A percentile compares a stretch with the other conserved stretches of the same genome.
Conservation (phyloP, 2,888 invertebrate species). For the Lamellibrachia satsuma region DNA sequence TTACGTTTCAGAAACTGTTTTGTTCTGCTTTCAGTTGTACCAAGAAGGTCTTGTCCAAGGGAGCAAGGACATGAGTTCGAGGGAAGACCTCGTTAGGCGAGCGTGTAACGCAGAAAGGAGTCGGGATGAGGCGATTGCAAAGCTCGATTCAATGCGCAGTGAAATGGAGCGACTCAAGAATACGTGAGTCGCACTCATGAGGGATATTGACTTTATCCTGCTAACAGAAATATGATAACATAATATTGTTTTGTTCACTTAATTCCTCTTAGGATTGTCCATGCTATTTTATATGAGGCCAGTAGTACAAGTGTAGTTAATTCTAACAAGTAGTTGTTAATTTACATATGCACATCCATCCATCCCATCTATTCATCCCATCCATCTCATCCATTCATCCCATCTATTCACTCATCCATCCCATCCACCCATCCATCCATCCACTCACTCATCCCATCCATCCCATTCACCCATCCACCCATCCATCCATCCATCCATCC, state of each 20-base stretch:
- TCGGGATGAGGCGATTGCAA: conserved; percentile 53
- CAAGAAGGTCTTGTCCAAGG: conserved; percentile 52
- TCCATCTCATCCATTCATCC: too few relatives aligned
- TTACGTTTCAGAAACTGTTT: background rate
- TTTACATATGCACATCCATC: background rate
- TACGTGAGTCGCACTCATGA: conserved; percentile 43
- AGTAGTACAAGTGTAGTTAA: background rate
- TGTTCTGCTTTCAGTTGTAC: conserved; percentile 48
- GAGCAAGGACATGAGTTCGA: conserved; percentile 50
- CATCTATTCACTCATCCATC: too few relatives aligned
- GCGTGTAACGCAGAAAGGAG: conserved; percentile 56
- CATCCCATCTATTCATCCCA: too few relatives aligned
- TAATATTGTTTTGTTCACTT: background rate
- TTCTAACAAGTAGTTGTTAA: background rate
- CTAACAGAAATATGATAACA: background rate
- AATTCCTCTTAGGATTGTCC: background rate
- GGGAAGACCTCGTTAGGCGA: conserved; percentile 54
- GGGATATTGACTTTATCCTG: background rate
- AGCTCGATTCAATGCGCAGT: conserved; percentile 50
- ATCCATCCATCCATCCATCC: too few relatives aligned
- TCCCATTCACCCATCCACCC: too few relatives aligned
- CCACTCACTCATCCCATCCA: too few relatives aligned
- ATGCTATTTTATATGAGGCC: background rate
- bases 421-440: too few relatives aligned
- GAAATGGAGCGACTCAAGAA: conserved; percentile 48